phyloP scores from a whole-genome alignment of 2,797 vertebrate genomes.

The Lagocephalus sceleratus region DNA sequence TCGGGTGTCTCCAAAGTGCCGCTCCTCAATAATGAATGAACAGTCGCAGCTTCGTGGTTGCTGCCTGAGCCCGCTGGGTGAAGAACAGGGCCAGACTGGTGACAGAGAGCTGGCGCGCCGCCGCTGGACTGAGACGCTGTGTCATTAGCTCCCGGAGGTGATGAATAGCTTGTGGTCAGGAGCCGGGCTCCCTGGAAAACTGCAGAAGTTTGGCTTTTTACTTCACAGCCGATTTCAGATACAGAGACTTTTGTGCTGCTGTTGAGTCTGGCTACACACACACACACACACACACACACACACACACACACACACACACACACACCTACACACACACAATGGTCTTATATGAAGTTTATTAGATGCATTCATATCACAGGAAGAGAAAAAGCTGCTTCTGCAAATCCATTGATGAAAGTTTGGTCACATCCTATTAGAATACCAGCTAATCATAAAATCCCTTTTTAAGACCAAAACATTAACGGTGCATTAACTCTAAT shows the following conservation, averaged over 20 bases:
- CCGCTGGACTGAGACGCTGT: conserved; percentile 48
- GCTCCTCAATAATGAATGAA: conserved; percentile 31
- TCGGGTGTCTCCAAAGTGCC: neutral
- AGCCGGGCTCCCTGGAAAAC: conserved; percentile 32
- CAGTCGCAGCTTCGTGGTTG: conserved; percentile 30
- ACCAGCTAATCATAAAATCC: too few species aligned
- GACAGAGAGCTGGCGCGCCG: conserved; percentile 54
- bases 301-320: too few species aligned
- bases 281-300: too few species aligned
- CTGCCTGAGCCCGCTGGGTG: conserved; percentile 44
- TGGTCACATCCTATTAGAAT: too few species aligned
- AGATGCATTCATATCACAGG: too few species aligned
- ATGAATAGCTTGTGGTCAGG: conserved; percentile 67
- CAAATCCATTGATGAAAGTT: too few species aligned
- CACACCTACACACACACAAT: too few species aligned
- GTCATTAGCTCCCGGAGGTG: conserved; percentile 68
- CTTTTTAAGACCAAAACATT: too few species aligned
- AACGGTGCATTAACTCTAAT: neutral
- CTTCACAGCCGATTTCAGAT: conserved; percentile 17
- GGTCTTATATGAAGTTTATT: too few species aligned
- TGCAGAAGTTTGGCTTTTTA: conserved; percentile 21
- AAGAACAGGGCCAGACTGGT: conserved; percentile 68
- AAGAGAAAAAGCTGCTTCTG: too few species aligned
- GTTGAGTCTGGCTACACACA: neutral
- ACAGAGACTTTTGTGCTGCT: neutral